These are phyloP conservation scores for Galemys pyrenaicus DNA, from an alignment of 2,113 vertebrate genomes.

Conservation along the genomic window DNA sequence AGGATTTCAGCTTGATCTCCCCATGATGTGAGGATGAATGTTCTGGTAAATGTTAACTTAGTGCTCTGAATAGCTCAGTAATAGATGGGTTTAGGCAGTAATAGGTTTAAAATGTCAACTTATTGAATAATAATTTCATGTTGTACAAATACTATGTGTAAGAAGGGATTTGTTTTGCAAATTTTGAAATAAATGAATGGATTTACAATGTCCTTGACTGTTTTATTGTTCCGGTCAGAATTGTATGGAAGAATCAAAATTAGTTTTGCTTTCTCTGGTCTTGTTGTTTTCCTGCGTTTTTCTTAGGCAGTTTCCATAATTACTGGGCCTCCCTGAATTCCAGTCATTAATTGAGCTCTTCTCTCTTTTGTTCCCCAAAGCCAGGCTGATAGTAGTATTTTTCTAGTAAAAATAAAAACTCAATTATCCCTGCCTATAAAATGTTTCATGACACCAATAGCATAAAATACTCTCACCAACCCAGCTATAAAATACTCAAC, in stretches of 20 bases:
- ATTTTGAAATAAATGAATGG: slow-evolving; percentile 91
- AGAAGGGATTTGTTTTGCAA: slow-evolving; percentile 92
- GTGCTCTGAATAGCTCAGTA: slow-evolving; percentile 91
- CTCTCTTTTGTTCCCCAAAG: slow-evolving; percentile 55
- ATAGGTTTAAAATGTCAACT: slow-evolving; percentile 93
- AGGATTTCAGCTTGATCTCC: slow-evolving; percentile 92
- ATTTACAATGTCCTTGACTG: slow-evolving; percentile 89
- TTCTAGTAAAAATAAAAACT: slow-evolving; percentile 71
- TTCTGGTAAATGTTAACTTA: slow-evolving; percentile 92
- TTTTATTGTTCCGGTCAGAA: slow-evolving; percentile 82
- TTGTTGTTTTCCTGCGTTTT: slow-evolving; percentile 63
- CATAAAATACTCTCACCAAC: slow-evolving; percentile 66
- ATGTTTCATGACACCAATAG: slow-evolving; percentile 73
- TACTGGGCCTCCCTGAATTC: slow-evolving; percentile 69
- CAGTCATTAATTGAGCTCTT: slow-evolving; percentile 60
- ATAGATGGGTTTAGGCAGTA: slow-evolving; percentile 90
- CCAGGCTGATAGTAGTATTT: slow-evolving; percentile 61
- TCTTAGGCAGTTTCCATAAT: slow-evolving; percentile 64
- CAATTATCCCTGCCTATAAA: slow-evolving; percentile 71
- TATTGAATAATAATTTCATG: slow-evolving; percentile 92
- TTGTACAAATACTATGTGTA: slow-evolving; percentile 89
- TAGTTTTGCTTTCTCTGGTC: slow-evolving; percentile 76
- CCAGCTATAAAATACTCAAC: slow-evolving; percentile 71
- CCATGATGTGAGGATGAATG: slow-evolving; percentile 89
- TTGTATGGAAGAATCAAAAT: slow-evolving; percentile 82